Evolutionary conservation across 1,140 invertebrate species (phyloP), one percentile per base, ranked within the genome.

Genomic region (Megathymus violae): DNA sequence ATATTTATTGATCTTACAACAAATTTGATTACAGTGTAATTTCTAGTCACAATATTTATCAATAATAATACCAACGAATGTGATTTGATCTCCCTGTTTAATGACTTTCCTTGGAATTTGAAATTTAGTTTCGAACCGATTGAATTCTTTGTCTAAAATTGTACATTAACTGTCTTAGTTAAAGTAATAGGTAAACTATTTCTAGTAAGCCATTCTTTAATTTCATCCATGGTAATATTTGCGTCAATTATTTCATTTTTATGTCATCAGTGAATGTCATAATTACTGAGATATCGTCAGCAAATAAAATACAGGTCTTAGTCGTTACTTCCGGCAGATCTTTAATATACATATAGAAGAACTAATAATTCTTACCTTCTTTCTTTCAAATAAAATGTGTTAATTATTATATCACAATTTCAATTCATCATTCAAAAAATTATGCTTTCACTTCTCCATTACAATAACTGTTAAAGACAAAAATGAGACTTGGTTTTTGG

Each of bases 321-420:
- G 19, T 22, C 3, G 14, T 15, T 15, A 15, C 38, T 41, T 5
- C 3, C 4, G 38, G 38, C 7, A 41, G 14, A 14, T 41, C 38
- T 3, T 41, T 41, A 5, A 41, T 41, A 41, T 41, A 41, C n/a
- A 41, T n/a, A n/a, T n/a, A n/a, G n/a, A n/a, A n/a, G n/a, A n/a
- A n/a, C n/a, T n/a, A n/a, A n/a, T n/a, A n/a, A n/a, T n/a, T n/a
- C n/a, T n/a, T n/a, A n/a, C n/a, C n/a, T n/a, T n/a, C n/a, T n/a
- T n/a, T n/a, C n/a, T n/a, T n/a, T n/a, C n/a, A n/a, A n/a, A n/a
- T n/a, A n/a, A n/a, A n/a, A n/a, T n/a, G n/a, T n/a, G n/a, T n/a
- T n/a, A n/a, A n/a, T n/a, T n/a, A n/a, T n/a, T n/a, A n/a, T n/a
- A n/a, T n/a, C n/a, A n/a, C n/a, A n/a, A n/a, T n/a, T n/a, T n/a